Percentiles rank a stretch among this genome's conserved stretches.
Evolutionary conservation across 2,888 invertebrate genomes (phyloP).

Genomic region (Hypomecis atomaria): DNA sequence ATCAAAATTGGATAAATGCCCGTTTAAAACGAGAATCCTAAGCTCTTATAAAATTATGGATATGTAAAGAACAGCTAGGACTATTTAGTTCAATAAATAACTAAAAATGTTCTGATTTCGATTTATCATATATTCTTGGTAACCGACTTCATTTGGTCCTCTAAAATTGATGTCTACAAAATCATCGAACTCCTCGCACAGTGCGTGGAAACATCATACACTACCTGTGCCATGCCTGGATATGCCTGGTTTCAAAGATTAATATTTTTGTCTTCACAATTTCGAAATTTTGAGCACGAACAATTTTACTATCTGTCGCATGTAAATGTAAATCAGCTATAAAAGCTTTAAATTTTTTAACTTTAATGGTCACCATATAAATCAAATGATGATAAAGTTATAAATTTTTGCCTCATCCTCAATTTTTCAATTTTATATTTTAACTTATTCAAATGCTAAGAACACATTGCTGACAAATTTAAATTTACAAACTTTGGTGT

Average conservation of each 20-base stretch:
- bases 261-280: constrained; percentile 9
- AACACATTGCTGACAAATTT: constrained; percentile 9
- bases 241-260: constrained; percentile 19
- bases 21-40: too few species aligned
- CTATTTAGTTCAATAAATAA: too few species aligned
- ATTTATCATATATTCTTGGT: too few species aligned
- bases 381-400: not conserved
- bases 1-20: too few species aligned
- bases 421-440: constrained; percentile 13
- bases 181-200: constrained; percentile 20
- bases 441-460: not conserved
- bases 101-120: too few species aligned
- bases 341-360: constrained; percentile 2
- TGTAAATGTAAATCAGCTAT: constrained; percentile 22
- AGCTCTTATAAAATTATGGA: too few species aligned
- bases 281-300: constrained; percentile 22
- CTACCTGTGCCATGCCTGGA: constrained; percentile 30
- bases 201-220: constrained; percentile 17
- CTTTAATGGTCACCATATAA: constrained; percentile 5
- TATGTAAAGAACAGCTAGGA: too few species aligned
- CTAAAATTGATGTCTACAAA: too few species aligned
- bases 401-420: constrained; percentile 7
- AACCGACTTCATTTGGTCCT: too few species aligned
- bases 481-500: not conserved
- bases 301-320: constrained; percentile 22